Base-by-base conservation (phyloP, 2,797 vertebrate genomes). In the Scleropages formosus region DNA sequence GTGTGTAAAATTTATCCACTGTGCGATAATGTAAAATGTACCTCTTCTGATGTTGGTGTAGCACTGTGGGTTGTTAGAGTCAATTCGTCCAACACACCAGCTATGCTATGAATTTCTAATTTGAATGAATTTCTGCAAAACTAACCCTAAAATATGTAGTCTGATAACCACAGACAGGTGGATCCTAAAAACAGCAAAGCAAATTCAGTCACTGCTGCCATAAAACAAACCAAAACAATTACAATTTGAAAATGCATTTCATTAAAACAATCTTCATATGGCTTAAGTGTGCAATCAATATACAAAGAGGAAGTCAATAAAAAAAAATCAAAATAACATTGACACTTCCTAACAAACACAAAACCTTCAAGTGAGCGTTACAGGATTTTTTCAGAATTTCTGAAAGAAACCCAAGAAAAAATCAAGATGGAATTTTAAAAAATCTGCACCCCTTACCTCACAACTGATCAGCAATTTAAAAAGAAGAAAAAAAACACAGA, bases 241-340 rank as follows among this genome's bases (percentile, higher is more conserved):
- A n/a, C n/a, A 65, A 56, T 74, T 13, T 24, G 51, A 22, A 77
- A 73, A 73, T 24, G 44, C 70, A 66, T n/a, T 68, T 11, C 63
- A 26, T 66, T 27, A 49, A 61, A 73, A 44, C 47, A 74, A 86
- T 66, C 77, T 86, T 83, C 78, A 44, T 87, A 87, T 86, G 88
- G 89, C 89, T 90, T 89, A 83, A 84, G 82, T 83, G 80, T 87
- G 83, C 83, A 71, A 67, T 59, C 59, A 26, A 22, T 59, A 49
- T 71, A 31, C 75, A 60, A 11, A 74, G 63, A 80, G 75, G 68
- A 51, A 74, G 73, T n/a, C 31, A 6, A 39, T 31, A 53, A 53
- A 74, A 73, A 63, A 68, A 69, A 75, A 73, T 11, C 44, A 20
- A 46, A 73, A 49, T 12, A 76, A 72, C 26, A 59, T 65, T 31